Conservation (phyloP, 2,888 invertebrate species). For the Plebejus anna region DNA sequence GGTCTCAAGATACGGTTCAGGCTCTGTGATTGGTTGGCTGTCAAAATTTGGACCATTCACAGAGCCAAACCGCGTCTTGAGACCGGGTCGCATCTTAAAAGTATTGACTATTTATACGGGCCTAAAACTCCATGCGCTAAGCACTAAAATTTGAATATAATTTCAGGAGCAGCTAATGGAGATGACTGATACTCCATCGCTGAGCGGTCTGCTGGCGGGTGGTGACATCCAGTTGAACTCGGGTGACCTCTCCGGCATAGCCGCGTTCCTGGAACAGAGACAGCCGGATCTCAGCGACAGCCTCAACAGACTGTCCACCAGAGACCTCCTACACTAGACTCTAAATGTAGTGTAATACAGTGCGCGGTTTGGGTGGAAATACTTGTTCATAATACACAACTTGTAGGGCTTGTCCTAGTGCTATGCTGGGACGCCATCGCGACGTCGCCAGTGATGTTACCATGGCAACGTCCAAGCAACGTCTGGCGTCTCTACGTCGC, state of each 20-base stretch:
- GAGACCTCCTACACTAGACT: conserved; percentile 44
- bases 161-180: conserved; percentile 47
- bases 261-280: conserved; percentile 40
- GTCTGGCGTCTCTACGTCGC: too few relatives aligned
- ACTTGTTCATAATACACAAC: not conserved
- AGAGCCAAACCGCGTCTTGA: too few relatives aligned
- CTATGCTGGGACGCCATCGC: too few relatives aligned
- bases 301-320: conserved; percentile 53
- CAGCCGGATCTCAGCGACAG: conserved; percentile 51
- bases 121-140: too few relatives aligned
- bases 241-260: conserved; percentile 68
- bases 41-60: too few relatives aligned
- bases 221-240: conserved; percentile 64
- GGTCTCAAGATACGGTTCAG: too few relatives aligned
- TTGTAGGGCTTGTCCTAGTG: not conserved
- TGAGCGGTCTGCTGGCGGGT: conserved; percentile 51
- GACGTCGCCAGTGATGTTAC: too few relatives aligned
- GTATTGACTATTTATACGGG: too few relatives aligned
- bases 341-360: not conserved
- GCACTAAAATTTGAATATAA: conserved; percentile 30
- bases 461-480: too few relatives aligned
- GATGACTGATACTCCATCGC: conserved; percentile 44
- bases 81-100: too few relatives aligned
- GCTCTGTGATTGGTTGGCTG: too few relatives aligned
- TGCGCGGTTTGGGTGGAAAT: not conserved